Evolutionary conservation across 2,888 invertebrate genomes (phyloP).

Genomic region (Pegoplata infirma): DNA sequence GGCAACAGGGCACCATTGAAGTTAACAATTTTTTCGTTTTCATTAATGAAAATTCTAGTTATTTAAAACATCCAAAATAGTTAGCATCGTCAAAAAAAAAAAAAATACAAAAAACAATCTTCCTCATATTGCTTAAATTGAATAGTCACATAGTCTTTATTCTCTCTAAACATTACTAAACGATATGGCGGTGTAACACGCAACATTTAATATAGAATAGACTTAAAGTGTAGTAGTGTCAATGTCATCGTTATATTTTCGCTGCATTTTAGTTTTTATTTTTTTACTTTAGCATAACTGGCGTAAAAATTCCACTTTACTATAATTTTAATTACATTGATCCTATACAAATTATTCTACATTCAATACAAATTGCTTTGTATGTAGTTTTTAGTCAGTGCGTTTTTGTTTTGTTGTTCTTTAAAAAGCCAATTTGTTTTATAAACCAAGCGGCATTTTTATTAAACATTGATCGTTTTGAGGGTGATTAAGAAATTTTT

Average conservation of each 20-base stretch:
- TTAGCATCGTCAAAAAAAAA: too few relatives aligned
- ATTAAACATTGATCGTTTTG: conserved; percentile 58
- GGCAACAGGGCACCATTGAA: conserved; percentile 18
- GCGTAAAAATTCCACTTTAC: conserved; percentile 58
- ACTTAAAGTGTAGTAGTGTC: conserved; percentile 26
- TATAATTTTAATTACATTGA: conserved; percentile 62
- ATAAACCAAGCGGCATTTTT: conserved; percentile 53
- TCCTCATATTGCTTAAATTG: conserved; percentile 33
- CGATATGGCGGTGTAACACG: conserved; percentile 41
- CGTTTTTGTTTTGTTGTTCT: conserved; percentile 19
- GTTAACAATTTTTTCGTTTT: conserved; percentile 32
- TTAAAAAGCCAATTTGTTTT: conserved; percentile 26
- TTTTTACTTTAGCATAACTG: conserved; percentile 3
- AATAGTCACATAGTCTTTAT: background rate
- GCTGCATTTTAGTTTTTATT: background rate
- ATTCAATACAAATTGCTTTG: conserved; percentile 62
- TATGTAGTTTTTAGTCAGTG: conserved; percentile 10
- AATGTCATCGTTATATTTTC: conserved; percentile 44
- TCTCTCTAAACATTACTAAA: conserved; percentile 23
- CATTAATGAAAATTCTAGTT: conserved; percentile 60
- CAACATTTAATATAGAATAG: conserved; percentile 33
- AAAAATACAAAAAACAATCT: too few relatives aligned
- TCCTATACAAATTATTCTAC: conserved; percentile 59
- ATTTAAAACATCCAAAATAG: conserved; percentile 58
- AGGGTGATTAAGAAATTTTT: conserved; percentile 64